phyloP scores from a whole-genome alignment of 2,113 vertebrate species.

The Neomonachus schauinslandi region DNA sequence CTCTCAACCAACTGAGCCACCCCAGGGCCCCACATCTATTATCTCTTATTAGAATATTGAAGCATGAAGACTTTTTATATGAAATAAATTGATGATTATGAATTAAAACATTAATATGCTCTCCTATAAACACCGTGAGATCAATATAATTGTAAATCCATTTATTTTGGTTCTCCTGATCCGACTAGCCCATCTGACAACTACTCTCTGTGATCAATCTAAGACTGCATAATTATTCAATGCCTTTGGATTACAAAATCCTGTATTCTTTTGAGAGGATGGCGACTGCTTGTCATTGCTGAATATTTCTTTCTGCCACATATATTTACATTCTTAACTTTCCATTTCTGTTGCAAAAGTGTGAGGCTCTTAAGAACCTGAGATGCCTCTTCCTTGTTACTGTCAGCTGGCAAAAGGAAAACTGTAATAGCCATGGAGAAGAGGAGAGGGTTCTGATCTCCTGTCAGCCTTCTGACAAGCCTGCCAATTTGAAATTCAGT shows the following conservation, averaged over 20 bases:
- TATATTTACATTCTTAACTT: neutral
- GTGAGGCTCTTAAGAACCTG: neutral
- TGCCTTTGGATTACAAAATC: neutral
- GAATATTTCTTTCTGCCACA: neutral
- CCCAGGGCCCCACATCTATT: neutral
- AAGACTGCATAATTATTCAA: neutral
- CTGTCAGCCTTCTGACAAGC: neutral
- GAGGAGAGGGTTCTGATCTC: neutral
- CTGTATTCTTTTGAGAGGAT: neutral
- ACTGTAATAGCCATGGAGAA: neutral
- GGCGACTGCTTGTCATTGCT: neutral
- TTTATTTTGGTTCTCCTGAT: neutral
- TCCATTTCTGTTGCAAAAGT: neutral
- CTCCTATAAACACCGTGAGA: neutral
- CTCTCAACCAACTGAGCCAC: neutral
- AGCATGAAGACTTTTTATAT: neutral
- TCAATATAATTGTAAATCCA: neutral
- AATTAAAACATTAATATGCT: conserved; percentile 15
- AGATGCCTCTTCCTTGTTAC: neutral
- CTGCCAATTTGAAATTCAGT: neutral
- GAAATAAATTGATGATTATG: neutral
- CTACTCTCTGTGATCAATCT: neutral
- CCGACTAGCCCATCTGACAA: neutral
- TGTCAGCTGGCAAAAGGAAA: neutral
- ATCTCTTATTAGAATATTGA: neutral